These are phyloP conservation scores for Cepaea hortensis DNA, from an alignment of 2,888 invertebrate species.

Conservation along the genomic window DNA sequence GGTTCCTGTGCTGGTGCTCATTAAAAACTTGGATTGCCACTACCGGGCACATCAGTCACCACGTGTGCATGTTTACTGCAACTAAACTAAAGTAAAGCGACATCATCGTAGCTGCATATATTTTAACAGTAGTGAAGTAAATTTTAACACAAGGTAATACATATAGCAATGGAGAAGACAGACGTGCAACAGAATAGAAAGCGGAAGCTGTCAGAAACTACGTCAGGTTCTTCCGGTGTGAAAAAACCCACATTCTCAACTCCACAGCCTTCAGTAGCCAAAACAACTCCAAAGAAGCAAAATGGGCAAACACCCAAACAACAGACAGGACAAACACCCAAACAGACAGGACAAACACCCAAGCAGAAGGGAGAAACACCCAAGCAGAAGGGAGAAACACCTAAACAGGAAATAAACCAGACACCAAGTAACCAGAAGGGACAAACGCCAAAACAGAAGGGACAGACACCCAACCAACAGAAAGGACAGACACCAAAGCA, in stretches of 20 bases:
- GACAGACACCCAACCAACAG: neutral
- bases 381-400: no score
- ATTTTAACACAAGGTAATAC: no score
- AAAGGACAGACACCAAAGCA: conserved; percentile 15
- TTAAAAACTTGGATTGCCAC: no score
- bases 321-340: conserved; percentile 1
- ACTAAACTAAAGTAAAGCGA: no score
- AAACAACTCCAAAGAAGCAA: neutral
- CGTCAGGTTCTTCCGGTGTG: neutral
- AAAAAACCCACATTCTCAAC: conserved; percentile 20
- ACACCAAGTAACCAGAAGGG: neutral
- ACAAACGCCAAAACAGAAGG: neutral
- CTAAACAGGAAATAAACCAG: neutral
- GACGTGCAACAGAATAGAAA: conserved; percentile 16
- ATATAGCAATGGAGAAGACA: no score
- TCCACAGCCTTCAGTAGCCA: conserved; percentile 7
- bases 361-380: neutral
- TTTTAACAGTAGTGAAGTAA: no score
- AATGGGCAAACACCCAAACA: conserved; percentile 8
- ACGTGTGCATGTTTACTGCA: no score
- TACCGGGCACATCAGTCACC: no score
- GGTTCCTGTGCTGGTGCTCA: no score
- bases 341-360: neutral
- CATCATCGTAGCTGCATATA: no score
- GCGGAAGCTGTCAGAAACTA: conserved; percentile 26